Evolutionary conservation across 2,888 invertebrate genomes (phyloP).

Genomic region (Dione vanillae): DNA sequence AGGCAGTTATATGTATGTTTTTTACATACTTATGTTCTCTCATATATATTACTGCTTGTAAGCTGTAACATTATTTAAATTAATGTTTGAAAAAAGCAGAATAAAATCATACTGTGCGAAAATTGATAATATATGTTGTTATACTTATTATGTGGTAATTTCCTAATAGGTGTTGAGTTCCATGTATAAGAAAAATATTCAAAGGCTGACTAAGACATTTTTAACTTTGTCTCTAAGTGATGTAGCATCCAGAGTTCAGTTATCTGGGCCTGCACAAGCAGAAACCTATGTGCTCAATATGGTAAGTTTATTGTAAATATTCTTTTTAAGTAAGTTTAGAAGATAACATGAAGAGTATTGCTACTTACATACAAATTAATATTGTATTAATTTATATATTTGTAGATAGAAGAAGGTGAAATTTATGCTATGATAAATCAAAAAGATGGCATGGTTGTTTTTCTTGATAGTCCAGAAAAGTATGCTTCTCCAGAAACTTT

Average conservation of each 20-base stretch:
- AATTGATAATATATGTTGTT: too few relatives aligned
- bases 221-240: slow-evolving; percentile 94
- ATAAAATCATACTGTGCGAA: too few relatives aligned
- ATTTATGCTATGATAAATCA: slow-evolving; percentile 98
- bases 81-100: too few relatives aligned
- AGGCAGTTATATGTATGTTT: too few relatives aligned
- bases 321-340: background rate
- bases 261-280: slow-evolving; percentile 93
- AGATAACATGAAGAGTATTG: background rate
- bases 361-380: background rate
- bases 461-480: slow-evolving; percentile 97
- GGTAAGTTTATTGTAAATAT: too few relatives aligned
- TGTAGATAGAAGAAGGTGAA: slow-evolving; percentile 97
- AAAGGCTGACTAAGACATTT: slow-evolving; percentile 97
- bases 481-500: slow-evolving; percentile 96
- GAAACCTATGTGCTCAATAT: slow-evolving; percentile 97
- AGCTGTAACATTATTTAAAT: too few relatives aligned
- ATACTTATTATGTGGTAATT: background rate
- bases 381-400: background rate
- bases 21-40: too few relatives aligned
- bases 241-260: slow-evolving; percentile 94
- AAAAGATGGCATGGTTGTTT: slow-evolving; percentile 98
- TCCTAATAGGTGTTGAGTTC: slow-evolving; percentile 91
- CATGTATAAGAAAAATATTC: slow-evolving; percentile 97
- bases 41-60: too few relatives aligned